These are phyloP conservation scores for Stenotaenia linearis DNA, from an alignment of 2,888 invertebrate species.

Conservation along the genomic window DNA sequence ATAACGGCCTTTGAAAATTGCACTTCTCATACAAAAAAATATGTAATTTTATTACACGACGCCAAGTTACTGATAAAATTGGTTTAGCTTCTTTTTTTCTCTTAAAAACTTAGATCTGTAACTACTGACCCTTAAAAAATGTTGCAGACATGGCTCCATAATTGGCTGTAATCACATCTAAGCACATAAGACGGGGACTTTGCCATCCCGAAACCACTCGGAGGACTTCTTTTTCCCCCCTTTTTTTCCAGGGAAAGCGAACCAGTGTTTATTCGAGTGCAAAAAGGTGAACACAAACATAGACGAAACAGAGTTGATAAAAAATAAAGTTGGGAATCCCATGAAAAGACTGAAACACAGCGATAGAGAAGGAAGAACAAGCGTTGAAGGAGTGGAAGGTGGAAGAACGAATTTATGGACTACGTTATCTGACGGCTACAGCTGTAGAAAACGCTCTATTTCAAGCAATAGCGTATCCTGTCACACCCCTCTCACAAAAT, in stretches of 20 bases:
- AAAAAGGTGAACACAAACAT: slow-evolving; percentile 21
- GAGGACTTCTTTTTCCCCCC: background rate
- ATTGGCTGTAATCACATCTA: slow-evolving; percentile 4
- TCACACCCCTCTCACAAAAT: background rate
- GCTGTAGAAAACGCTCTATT: slow-evolving; percentile 21
- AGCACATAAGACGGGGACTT: slow-evolving; percentile 5
- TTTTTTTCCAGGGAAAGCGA: background rate
- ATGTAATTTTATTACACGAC: background rate
- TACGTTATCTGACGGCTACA: slow-evolving; percentile 23
- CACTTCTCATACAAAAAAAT: background rate
- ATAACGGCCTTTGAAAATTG: background rate
- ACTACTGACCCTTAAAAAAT: slow-evolving; percentile 2
- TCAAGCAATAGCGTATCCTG: slow-evolving; percentile 15
- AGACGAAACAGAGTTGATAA: slow-evolving; percentile 5
- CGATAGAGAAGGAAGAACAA: slow-evolving; percentile 21
- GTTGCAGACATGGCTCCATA: background rate
- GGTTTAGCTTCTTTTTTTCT: no score
- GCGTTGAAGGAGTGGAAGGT: background rate
- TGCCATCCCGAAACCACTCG: background rate
- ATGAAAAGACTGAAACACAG: slow-evolving; percentile 22
- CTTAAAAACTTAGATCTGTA: background rate
- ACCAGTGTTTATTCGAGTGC: background rate
- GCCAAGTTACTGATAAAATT: no score
- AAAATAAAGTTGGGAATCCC: slow-evolving; percentile 21
- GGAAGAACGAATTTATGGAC: slow-evolving; percentile 19